These are phyloP conservation scores for Oryzias celebensis DNA, from an alignment of 2,113 vertebrate species.

Conservation along the genomic window DNA sequence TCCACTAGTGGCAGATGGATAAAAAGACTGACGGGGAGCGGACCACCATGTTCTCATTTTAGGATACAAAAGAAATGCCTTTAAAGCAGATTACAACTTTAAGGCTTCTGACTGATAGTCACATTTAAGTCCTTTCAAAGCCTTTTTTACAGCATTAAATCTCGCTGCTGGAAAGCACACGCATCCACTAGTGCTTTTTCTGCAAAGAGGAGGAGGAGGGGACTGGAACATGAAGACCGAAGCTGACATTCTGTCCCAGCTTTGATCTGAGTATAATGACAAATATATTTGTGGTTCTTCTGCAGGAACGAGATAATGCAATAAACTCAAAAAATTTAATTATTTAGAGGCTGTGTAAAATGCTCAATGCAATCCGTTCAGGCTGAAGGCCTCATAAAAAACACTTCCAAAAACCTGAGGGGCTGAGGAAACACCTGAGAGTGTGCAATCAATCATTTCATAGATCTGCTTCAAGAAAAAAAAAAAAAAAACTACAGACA, in stretches of 20 bases:
- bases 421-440: no score
- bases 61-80: constrained; percentile 4
- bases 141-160: no score
- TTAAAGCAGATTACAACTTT: constrained; percentile 4
- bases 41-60: constrained; percentile 4
- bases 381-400: no score
- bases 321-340: no score
- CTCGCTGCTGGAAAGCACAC: no score
- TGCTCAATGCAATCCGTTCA: no score
- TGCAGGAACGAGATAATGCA: no score
- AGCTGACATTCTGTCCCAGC: background rate
- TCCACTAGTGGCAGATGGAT: constrained; percentile 16
- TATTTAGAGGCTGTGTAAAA: no score
- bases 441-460: no score
- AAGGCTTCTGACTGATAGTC: background rate
- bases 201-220: background rate
- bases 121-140: constrained; percentile 2
- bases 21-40: constrained; percentile 22
- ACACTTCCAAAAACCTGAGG: no score
- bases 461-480: no score
- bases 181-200: background rate
- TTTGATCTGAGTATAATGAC: background rate
- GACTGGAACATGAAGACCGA: background rate
- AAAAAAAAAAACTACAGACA: no score
- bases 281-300: background rate